Percentiles rank a stretch among this genome's conserved stretches.
Evolutionary conservation across 2,888 invertebrate species (phyloP).

Genomic region (Ochropacha duplaris): DNA sequence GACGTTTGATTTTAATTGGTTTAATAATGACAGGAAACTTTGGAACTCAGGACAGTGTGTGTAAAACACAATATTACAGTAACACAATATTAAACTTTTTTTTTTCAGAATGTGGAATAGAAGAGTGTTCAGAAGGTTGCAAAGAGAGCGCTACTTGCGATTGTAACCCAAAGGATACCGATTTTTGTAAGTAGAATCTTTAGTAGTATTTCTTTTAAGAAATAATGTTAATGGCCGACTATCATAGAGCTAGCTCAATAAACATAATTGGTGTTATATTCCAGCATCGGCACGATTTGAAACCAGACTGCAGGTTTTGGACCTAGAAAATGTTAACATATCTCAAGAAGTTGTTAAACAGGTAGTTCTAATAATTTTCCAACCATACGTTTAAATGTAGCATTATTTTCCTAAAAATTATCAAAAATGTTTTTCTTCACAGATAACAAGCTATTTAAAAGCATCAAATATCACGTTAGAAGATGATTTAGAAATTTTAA

Average conservation of each 20-base stretch:
- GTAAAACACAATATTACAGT: no score
- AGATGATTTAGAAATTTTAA: slow-evolving; percentile 86
- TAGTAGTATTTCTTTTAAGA: neutral
- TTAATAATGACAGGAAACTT: no score
- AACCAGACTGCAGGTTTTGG: slow-evolving; percentile 80
- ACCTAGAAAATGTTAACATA: slow-evolving; percentile 70
- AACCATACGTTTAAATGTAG: neutral
- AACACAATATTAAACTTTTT: neutral
- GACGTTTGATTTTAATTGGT: no score
- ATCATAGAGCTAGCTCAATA: no score
- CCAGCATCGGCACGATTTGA: slow-evolving; percentile 85
- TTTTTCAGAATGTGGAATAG: slow-evolving; percentile 67
- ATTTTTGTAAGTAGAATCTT: slow-evolving; percentile 52
- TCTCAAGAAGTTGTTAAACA: slow-evolving; percentile 67
- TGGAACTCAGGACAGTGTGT: no score
- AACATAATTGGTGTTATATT: slow-evolving; percentile 29
- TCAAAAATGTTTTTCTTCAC: slow-evolving; percentile 48
- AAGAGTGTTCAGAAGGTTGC: slow-evolving; percentile 70
- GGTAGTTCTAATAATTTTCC: slow-evolving; percentile 34
- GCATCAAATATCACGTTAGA: slow-evolving; percentile 85
- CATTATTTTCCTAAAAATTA: neutral
- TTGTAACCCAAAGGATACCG: slow-evolving; percentile 67
- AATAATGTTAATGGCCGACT: neutral
- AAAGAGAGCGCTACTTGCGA: slow-evolving; percentile 55
- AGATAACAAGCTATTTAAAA: slow-evolving; percentile 86